phyloP scores from a whole-genome alignment of 2,113 vertebrate genomes.

The Otis tarda region DNA sequence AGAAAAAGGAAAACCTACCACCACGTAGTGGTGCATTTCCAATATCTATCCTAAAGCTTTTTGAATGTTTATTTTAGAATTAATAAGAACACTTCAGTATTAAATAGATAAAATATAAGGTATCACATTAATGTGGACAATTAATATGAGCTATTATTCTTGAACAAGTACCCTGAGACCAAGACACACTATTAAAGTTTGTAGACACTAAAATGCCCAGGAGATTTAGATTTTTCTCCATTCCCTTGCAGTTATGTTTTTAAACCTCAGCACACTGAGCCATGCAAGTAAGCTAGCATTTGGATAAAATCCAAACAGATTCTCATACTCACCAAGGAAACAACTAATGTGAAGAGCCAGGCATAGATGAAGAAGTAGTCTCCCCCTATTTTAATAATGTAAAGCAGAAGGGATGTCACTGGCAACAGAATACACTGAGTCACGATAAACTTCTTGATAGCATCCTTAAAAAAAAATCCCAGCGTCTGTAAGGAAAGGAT shows the following conservation, averaged over 20 bases:
- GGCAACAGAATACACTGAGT: constrained; percentile 97
- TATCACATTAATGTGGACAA: background rate
- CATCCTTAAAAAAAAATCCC: constrained; percentile 96
- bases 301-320: background rate
- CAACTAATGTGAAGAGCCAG: constrained; percentile 94
- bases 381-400: constrained; percentile 98
- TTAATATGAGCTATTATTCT: background rate
- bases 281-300: background rate
- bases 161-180: background rate
- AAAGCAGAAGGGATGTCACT: constrained; percentile 93
- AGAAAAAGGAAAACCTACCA: background rate
- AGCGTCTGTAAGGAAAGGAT: constrained; percentile 80
- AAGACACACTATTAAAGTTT: background rate
- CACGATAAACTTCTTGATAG: constrained; percentile 94
- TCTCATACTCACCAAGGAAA: constrained; percentile 90
- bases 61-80: background rate
- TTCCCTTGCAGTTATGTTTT: background rate
- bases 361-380: constrained; percentile 99
- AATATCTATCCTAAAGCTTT: background rate
- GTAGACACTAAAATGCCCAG: background rate
- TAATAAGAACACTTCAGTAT: background rate
- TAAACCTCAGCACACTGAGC: background rate
- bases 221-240: background rate
- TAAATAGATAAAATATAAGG: background rate
- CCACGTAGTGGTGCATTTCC: background rate